A percentile compares a stretch with the other conserved stretches of the same genome.
phyloP scores from a whole-genome alignment of 2,888 invertebrate species.

The Cheilosia scutellata region DNA sequence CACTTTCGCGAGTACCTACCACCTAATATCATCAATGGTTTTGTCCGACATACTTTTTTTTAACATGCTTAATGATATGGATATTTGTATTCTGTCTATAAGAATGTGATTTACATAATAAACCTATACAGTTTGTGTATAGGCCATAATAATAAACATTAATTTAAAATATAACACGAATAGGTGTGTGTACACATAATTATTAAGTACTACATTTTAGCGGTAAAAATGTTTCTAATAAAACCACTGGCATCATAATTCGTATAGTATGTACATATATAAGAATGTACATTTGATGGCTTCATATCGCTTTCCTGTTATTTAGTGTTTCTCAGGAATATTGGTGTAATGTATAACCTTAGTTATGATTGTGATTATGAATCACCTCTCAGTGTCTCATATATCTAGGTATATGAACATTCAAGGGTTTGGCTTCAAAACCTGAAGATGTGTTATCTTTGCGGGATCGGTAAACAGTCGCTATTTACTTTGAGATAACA shows the following conservation, averaged over 20 bases:
- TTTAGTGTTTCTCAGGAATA: slow-evolving; percentile 32
- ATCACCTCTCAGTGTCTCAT: slow-evolving; percentile 43
- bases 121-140: too few species aligned
- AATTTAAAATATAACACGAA: too few species aligned
- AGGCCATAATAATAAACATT: too few species aligned
- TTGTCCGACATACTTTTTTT: too few species aligned
- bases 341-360: slow-evolving; percentile 33
- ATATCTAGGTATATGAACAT: not conserved
- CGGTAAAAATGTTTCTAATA: not conserved
- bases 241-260: too few species aligned
- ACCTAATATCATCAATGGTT: too few species aligned
- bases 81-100: too few species aligned
- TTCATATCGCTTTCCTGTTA: not conserved
- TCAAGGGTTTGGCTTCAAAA: slow-evolving; percentile 44
- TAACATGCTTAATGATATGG: too few species aligned
- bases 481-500: slow-evolving; percentile 66
- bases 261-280: not conserved
- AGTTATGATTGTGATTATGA: slow-evolving; percentile 43
- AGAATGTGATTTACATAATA: too few species aligned
- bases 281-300: not conserved
- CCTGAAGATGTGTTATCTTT: slow-evolving; percentile 66
- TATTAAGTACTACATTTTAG: too few species aligned
- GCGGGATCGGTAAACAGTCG: slow-evolving; percentile 57
- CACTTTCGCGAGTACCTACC: too few species aligned
- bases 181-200: too few species aligned